Evolutionary conservation across 2,797 vertebrate genomes (phyloP), one percentile per base, ranked within the genome.

Genomic region (Crypturellus tataupa): DNA sequence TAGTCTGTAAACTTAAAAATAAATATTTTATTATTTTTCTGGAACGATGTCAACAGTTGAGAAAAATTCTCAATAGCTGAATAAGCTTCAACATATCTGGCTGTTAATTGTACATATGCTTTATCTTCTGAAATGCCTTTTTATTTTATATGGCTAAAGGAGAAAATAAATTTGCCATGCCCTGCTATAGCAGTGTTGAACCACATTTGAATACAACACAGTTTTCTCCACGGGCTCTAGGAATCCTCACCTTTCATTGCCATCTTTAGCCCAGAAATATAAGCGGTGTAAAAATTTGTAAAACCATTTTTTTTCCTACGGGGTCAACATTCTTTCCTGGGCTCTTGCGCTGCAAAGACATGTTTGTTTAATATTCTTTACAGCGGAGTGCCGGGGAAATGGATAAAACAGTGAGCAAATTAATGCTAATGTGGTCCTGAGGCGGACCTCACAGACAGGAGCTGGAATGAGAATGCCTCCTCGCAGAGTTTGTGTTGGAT

Each of bases 341-440:
- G n/a, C 68, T 85, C 35, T 84, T 7, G 24, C 69, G 71, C 91
- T 86, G 70, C 85, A 86, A 89, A 94, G 91, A 91, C 42, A 7
- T 73, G 69, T 93, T 96, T 95, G 84, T 90, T 95, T 96, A 93
- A 90, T 95, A 88, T 79, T 96, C 92, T 77, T 88, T 93, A 65
- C 72, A 75, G 85, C 82, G 14, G 56, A 91, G 83, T 96, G 82
- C 94, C 89, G 91, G 85, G 94, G 92, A 95, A 93, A 96, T 62
- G 4, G 87, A 77, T 97, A 86, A 96, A 96, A 77, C 82, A 95
- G 85, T 49, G 71, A 93, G 85, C 77, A 85, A 78, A 91, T 64
- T 86, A 92, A 88, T 93, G 71, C 80, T 96, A 62, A 49, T 94
- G 87, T 85, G 84, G 89, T 89, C 88, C 93, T 87, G 47, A 69